phyloP scores from a whole-genome alignment of 2,888 invertebrate genomes.

The Drosophila ezoana region DNA sequence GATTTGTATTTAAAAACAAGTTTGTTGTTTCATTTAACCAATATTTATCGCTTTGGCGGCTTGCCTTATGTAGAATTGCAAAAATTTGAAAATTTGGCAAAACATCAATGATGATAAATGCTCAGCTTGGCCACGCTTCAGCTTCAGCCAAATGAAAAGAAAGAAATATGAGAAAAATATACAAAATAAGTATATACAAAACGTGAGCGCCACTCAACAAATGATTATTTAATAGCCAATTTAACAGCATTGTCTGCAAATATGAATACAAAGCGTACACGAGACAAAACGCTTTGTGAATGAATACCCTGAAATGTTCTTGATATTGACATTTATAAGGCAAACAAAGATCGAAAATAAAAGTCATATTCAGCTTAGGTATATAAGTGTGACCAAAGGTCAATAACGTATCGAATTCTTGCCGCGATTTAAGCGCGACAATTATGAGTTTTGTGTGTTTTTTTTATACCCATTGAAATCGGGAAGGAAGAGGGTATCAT shows the following conservation, averaged over 20 bases:
- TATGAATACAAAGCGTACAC: slow-evolving; percentile 36
- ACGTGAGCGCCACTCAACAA: slow-evolving; percentile 56
- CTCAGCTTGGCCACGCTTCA: slow-evolving; percentile 51
- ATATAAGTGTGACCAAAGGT: slow-evolving; percentile 36
- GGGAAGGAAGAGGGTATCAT: too few relatives aligned
- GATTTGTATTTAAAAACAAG: slow-evolving; percentile 2
- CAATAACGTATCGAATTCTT: slow-evolving; percentile 55
- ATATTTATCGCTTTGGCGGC: slow-evolving; percentile 17
- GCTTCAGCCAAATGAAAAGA: slow-evolving; percentile 44
- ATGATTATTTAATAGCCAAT: slow-evolving; percentile 74
- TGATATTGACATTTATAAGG: slow-evolving; percentile 59
- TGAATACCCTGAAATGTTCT: slow-evolving; percentile 55
- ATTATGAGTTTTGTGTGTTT: slow-evolving; percentile 14
- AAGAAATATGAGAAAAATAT: neutral
- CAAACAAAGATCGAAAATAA: slow-evolving; percentile 25
- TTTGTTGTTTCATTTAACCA: slow-evolving; percentile 34
- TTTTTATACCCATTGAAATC: too few relatives aligned
- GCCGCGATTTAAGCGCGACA: slow-evolving; percentile 26
- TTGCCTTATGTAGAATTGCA: slow-evolving; percentile 8
- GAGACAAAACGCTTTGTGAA: slow-evolving; percentile 10
- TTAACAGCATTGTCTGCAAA: slow-evolving; percentile 63
- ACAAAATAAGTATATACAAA: slow-evolving; percentile 15
- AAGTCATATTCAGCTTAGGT: neutral
- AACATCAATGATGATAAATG: slow-evolving; percentile 30
- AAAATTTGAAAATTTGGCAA: slow-evolving; percentile 3